These are phyloP conservation scores for Bombylius discolor DNA, from an alignment of 2,888 invertebrate species.

Conservation along the genomic window DNA sequence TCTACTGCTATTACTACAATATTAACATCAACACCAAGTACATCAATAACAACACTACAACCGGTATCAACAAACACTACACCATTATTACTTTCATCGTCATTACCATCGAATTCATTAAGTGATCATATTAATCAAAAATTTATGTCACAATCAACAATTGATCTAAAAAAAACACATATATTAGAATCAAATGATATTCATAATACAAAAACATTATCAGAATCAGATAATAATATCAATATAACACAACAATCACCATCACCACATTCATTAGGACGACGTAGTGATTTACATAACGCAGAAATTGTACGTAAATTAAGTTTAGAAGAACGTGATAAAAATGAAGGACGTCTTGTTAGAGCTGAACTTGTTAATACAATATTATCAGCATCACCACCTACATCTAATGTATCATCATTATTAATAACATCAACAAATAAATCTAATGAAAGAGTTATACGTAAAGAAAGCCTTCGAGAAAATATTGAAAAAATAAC, in stretches of 20 bases:
- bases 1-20: conserved; percentile 13
- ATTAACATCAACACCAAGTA: conserved; percentile 13
- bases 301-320: conserved; percentile 16
- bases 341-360: conserved; percentile 24
- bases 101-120: background rate
- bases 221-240: conserved; percentile 34
- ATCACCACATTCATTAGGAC: conserved; percentile 2
- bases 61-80: too few relatives aligned
- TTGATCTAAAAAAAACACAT: conserved; percentile 34
- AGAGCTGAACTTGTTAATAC: conserved; percentile 34
- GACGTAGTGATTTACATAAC: conserved; percentile 17
- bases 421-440: background rate
- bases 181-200: conserved; percentile 30
- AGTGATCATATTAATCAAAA: conserved; percentile 25
- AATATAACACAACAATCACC: conserved; percentile 4
- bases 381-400: conserved; percentile 20
- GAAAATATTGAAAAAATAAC: conserved; percentile 37
- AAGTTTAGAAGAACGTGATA: conserved; percentile 19
- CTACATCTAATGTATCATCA: background rate
- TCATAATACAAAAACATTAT: conserved; percentile 16
- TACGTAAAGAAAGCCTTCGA: conserved; percentile 31
- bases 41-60: conserved; percentile 15
- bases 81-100: background rate
- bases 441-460: conserved; percentile 20
- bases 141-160: conserved; percentile 32